phyloP scores from a whole-genome alignment of 2,888 invertebrate genomes.

The Flabesymbios commensalis region DNA sequence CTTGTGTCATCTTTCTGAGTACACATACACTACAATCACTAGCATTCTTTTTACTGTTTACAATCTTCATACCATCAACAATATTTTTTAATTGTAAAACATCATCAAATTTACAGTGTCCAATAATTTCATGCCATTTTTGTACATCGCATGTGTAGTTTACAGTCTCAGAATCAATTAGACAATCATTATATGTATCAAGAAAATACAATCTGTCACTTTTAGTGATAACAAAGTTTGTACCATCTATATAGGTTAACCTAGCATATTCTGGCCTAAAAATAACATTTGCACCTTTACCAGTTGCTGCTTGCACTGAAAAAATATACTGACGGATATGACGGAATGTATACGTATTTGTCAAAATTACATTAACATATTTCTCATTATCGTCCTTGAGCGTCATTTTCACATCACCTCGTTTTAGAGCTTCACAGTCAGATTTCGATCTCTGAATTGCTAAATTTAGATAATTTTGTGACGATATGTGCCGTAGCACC shows the following conservation, averaged over 20 bases:
- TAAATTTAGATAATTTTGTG: slow-evolving; percentile 27
- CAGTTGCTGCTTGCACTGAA: slow-evolving; percentile 28
- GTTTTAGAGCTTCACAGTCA: neutral
- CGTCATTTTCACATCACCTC: neutral
- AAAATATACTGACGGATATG: slow-evolving; percentile 29
- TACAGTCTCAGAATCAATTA: slow-evolving; percentile 20
- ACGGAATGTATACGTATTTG: slow-evolving; percentile 26
- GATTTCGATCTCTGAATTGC: slow-evolving; percentile 15
- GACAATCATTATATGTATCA: neutral
- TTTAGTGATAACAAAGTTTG: neutral
- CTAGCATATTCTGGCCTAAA: slow-evolving; percentile 8
- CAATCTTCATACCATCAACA: slow-evolving; percentile 25
- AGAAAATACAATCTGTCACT: slow-evolving; percentile 3
- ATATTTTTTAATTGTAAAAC: slow-evolving; percentile 16
- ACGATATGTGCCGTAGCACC: slow-evolving; percentile 34
- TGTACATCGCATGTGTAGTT: no score
- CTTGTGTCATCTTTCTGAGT: slow-evolving; percentile 6
- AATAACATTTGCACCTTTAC: slow-evolving; percentile 16
- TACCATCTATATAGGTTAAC: neutral
- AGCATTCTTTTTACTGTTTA: neutral
- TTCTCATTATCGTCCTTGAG: neutral
- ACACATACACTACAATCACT: slow-evolving; percentile 11
- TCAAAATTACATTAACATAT: neutral
- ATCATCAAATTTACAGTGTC: slow-evolving; percentile 25
- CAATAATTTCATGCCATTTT: no score